These are phyloP conservation scores for Eupristina koningsbergeri DNA, from an alignment of 1,140 invertebrate species.

Conservation along the genomic window DNA sequence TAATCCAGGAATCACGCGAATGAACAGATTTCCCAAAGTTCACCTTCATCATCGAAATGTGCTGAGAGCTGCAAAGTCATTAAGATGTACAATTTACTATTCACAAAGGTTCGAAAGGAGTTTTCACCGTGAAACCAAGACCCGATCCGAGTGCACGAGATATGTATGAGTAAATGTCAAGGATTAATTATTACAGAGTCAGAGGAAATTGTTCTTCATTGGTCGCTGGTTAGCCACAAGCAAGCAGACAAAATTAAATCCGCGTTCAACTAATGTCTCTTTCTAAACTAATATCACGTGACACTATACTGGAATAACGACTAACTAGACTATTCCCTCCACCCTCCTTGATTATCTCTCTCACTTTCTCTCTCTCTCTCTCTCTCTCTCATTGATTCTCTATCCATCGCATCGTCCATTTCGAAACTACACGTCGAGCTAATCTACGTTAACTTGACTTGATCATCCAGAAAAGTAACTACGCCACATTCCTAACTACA, in stretches of 20 bases:
- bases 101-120: constrained; percentile 5
- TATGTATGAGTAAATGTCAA: background rate
- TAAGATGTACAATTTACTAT: constrained; percentile 20
- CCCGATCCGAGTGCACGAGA: background rate
- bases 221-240: background rate
- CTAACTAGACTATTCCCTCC: constrained; percentile 26
- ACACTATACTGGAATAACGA: background rate
- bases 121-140: background rate
- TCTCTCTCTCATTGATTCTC: no score
- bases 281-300: constrained; percentile 42
- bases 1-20: background rate
- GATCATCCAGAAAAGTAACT: constrained; percentile 24
- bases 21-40: background rate
- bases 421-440: background rate
- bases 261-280: constrained; percentile 41
- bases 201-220: constrained; percentile 43
- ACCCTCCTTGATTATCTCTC: no score
- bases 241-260: constrained; percentile 45
- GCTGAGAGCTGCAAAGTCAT: background rate
- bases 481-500: background rate
- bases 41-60: background rate
- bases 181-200: constrained; percentile 44
- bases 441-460: constrained; percentile 39
- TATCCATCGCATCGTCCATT: background rate
- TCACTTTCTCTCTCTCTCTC: no score